Evolutionary conservation across 2,888 invertebrate species (phyloP).

Genomic region (Augiades crinisus): DNA sequence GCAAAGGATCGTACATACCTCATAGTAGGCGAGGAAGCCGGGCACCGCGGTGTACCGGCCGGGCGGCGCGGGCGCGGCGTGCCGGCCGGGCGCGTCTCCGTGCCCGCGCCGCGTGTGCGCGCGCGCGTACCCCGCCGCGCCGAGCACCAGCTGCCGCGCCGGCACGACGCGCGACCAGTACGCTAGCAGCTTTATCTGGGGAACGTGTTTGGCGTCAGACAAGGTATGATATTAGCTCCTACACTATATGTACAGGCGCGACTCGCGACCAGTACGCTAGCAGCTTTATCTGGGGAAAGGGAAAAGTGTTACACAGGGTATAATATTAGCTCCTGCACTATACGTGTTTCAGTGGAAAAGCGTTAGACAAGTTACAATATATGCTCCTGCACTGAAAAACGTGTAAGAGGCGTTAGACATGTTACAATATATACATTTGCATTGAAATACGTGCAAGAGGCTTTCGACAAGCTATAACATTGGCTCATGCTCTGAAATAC

Average conservation of each 20-base stretch:
- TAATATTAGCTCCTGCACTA: too few relatives aligned
- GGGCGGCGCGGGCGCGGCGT: slow-evolving; percentile 85
- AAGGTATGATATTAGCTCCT: too few relatives aligned
- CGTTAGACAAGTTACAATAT: too few relatives aligned
- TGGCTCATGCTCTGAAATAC: too few relatives aligned
- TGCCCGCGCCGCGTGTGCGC: slow-evolving; percentile 85
- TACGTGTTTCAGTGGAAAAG: too few relatives aligned
- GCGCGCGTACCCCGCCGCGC: slow-evolving; percentile 89
- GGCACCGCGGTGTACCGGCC: slow-evolving; percentile 86
- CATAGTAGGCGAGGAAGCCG: slow-evolving; percentile 89
- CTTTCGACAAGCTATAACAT: too few relatives aligned
- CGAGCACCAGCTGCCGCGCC: slow-evolving; percentile 85
- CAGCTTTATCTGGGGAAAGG: slow-evolving; percentile 86
- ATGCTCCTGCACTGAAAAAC: too few relatives aligned
- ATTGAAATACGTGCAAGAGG: too few relatives aligned
- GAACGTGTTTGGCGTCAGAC: too few relatives aligned
- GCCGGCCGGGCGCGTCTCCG: slow-evolving; percentile 74
- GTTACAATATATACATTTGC: too few relatives aligned
- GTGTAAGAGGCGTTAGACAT: too few relatives aligned
- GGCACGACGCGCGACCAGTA: slow-evolving; percentile 88
- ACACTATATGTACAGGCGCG: slow-evolving; percentile 82
- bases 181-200: slow-evolving; percentile 85
- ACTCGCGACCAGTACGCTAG: slow-evolving; percentile 88
- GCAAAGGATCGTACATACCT: slow-evolving; percentile 71
- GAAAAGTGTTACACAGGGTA: too few relatives aligned